phyloP scores from a whole-genome alignment of 2,113 vertebrate genomes.

The Gambusia affinis region DNA sequence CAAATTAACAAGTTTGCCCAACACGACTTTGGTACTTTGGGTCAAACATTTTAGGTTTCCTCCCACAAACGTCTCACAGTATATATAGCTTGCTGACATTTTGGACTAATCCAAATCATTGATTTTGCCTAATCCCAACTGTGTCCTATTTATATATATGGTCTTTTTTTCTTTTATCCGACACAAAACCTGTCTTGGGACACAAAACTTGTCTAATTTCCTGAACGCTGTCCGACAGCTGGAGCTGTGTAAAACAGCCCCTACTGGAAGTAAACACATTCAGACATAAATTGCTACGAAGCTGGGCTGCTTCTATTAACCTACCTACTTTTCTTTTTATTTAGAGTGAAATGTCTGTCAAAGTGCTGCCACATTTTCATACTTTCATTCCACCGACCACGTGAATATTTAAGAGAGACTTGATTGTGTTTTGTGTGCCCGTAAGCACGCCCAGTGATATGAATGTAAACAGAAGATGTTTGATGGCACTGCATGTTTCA shows the following conservation, averaged over 20 bases:
- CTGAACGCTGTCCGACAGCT: background rate
- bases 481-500: background rate
- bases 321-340: background rate
- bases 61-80: too few relatives aligned
- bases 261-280: background rate
- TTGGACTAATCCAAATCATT: background rate
- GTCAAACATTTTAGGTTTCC: background rate
- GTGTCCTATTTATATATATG: background rate
- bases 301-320: too few relatives aligned
- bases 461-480: background rate
- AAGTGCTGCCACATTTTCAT: background rate
- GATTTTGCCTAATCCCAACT: background rate
- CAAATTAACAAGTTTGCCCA: background rate
- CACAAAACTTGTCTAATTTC: conserved; percentile 1
- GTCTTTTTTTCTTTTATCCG: background rate
- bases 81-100: too few relatives aligned
- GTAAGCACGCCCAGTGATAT: background rate
- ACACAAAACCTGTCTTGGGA: background rate
- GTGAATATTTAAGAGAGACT: background rate
- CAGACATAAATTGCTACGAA: background rate
- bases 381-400: background rate
- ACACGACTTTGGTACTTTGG: background rate
- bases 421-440: background rate
- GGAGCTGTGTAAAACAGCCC: background rate
- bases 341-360: background rate